Evolutionary conservation across 2,888 invertebrate genomes (phyloP), one percentile per base, ranked within the genome.

Genomic region (Euplexia lucipara): DNA sequence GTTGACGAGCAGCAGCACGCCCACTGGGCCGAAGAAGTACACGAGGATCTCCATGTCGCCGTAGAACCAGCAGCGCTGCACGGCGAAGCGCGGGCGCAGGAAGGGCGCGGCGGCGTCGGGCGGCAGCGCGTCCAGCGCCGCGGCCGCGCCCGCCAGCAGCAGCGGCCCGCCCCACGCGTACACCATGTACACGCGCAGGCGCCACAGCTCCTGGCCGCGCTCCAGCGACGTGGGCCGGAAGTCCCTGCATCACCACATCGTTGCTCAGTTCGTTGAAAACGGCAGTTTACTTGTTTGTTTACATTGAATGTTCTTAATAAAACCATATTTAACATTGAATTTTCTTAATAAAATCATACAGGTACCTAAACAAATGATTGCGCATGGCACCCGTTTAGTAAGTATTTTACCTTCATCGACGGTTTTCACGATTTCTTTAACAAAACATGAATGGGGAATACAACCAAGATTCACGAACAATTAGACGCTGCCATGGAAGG

Each of bases 121-220:
- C 74, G 96, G 94, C 87, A 97, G 95, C 84, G 96, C 95, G 93
- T 98, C 98, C 75, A 98, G 95, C 83, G 97, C 95, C 52, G 97
- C 97, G 8, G 97, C 98, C 59, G 97, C 95, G 64, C 97, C 96
- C 58, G 98, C 97, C 82, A 98, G 97, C 78, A 97, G 84, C 77
- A 98, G 95, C 53, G 98, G 98, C 54, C 97, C 96, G 78, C 98
- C 98, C 98, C 98, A 98, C 73, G 98, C 98, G 94, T 98, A 98
- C 83, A 97, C 96, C 83, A 97, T 96, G 94, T 98, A 98, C 82
- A 98, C 95, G 62, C 98, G 96, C 82, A 98, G 96, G 62, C 98
- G 96, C 86, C 97, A 96, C 74, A 97, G 95, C 93, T 98, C 98
- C 95, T 98, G 98, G 80, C 97, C 97, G 91, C 98, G 98, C 93